Evolutionary conservation across 2,113 vertebrate genomes (phyloP).

Genomic region (Ictalurus punctatus): DNA sequence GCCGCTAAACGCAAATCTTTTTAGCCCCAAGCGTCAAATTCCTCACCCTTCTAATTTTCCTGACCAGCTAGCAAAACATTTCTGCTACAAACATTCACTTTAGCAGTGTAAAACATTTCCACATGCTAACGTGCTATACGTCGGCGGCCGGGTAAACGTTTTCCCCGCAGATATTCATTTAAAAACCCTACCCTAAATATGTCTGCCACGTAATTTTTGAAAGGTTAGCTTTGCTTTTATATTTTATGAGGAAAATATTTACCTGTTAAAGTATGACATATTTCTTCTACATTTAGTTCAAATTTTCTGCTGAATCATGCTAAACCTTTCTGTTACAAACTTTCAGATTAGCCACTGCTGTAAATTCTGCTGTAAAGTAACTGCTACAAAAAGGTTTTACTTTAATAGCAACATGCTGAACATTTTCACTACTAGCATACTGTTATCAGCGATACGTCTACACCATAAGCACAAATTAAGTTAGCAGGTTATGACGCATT

Average conservation of each 20-base stretch:
- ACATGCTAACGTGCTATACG: background rate
- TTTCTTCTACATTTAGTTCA: background rate
- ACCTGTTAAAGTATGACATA: background rate
- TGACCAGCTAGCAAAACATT: background rate
- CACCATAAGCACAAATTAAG: background rate
- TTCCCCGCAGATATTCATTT: background rate
- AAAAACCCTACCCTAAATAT: background rate
- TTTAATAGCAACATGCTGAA: background rate
- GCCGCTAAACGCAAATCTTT: background rate
- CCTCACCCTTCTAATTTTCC: background rate
- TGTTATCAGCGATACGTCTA: background rate
- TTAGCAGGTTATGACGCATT: background rate
- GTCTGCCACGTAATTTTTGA: background rate
- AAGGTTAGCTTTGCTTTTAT: background rate
- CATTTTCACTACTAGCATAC: background rate
- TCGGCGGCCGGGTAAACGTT: background rate
- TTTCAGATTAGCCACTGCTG: background rate
- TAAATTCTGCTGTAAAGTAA: background rate
- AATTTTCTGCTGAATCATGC: background rate
- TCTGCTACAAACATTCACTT: background rate
- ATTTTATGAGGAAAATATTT: background rate
- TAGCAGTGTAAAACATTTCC: background rate
- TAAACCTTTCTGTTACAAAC: background rate
- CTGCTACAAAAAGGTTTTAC: background rate
- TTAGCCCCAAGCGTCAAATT: background rate